Evolutionary conservation across 2,888 invertebrate species (phyloP), one percentile per base, ranked within the genome.

Genomic region (Syritta pipiens): DNA sequence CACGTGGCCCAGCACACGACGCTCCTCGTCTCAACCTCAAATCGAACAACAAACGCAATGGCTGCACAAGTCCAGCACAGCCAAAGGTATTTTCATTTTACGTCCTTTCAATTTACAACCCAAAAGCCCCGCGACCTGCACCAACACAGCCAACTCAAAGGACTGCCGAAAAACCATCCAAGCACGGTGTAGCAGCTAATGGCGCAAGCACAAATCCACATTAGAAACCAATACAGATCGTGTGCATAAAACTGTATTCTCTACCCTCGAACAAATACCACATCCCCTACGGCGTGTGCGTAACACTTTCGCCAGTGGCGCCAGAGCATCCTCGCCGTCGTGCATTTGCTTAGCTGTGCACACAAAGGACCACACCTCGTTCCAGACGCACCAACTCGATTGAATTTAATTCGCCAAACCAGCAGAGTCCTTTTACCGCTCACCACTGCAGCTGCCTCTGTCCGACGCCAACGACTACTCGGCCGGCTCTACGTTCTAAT

Each of bases 181-280:
- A 59, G 30, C 22, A 60, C 24, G 35, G 37, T 44, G 53, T 32
- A 9, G 30, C 28, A 28, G 22, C 14, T 35, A 44, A 32, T 49
- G 22, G 22, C 9, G 35, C 40, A 59, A 30, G 37, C 37, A 46
- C 44, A 53, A 35, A 10, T 55, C 32, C 12, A 12, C n/a, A 42
- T 37, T 65, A n/a, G 28, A 65, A 65, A 51, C 46, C 67, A 60
- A 60, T 60, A 67, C 59, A 59, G 67, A 68, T 48, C 40, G 63
- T 65, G 30, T 48, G 19, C 28, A 32, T 32, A n/a, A 22, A 57
- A 44, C 55, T 55, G 49, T 62, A 76, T 77, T 77, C n/a, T n/a
- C n/a, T 63, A 65, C 69, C 26, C 51, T 57, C 49, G 46, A 55
- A 42, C 28, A 60, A 75, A 60, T 42, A 57, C 30, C 17, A 20